These are phyloP conservation scores for Ypsolopha scabrella DNA, from an alignment of 2,888 invertebrate species.

Conservation along the genomic window DNA sequence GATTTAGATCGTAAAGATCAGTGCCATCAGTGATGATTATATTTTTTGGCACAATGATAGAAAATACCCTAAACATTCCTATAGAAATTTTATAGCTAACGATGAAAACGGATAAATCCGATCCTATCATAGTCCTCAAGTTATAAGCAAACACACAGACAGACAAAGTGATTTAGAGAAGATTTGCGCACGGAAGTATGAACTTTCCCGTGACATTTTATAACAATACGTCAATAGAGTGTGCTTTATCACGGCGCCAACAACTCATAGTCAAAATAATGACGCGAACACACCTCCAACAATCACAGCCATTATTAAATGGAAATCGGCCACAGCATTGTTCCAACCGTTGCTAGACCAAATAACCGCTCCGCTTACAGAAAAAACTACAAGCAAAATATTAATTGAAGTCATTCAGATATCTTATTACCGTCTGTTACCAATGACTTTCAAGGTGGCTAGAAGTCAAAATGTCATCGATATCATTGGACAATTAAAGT, in stretches of 20 bases:
- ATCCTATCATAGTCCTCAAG: no score
- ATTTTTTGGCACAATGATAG: no score
- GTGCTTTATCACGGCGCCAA: conserved; percentile 56
- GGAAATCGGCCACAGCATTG: conserved; percentile 46
- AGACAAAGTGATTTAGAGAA: no score
- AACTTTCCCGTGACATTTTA: conserved; percentile 38
- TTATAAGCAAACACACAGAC: no score
- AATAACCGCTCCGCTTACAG: conserved; percentile 50
- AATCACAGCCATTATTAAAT: conserved; percentile 39
- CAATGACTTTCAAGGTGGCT: neutral
- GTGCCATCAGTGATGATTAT: no score
- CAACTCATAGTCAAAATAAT: conserved; percentile 63
- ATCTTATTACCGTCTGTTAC: neutral
- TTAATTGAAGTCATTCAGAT: neutral
- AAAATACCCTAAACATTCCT: no score
- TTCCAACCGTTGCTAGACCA: conserved; percentile 65
- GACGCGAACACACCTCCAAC: conserved; percentile 21
- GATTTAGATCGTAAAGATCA: no score
- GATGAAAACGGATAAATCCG: no score
- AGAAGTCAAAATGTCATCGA: neutral
- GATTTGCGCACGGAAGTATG: conserved; percentile 35
- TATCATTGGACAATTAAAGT: neutral
- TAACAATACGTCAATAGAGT: conserved; percentile 40
- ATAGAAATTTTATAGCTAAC: no score
- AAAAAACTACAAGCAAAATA: neutral